Evolutionary conservation across 2,888 invertebrate species (phyloP).

Genomic region (Buathra laborator): DNA sequence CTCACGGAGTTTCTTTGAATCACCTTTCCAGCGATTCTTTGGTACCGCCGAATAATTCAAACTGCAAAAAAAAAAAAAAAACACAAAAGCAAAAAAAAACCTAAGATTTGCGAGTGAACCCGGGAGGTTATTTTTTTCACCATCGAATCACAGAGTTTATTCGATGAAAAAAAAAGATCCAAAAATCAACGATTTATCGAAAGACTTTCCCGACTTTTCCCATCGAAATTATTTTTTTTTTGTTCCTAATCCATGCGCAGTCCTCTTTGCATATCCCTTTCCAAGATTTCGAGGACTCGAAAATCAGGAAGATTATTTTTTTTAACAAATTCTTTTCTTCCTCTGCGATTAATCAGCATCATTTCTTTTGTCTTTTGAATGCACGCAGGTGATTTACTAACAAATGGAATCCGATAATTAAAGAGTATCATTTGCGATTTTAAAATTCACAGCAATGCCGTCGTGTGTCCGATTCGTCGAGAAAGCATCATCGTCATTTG

Average conservation of each 20-base stretch:
- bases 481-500: conserved; percentile 10
- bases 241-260: background rate
- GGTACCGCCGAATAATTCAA: conserved; percentile 87
- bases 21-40: conserved; percentile 95
- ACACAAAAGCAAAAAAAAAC: background rate
- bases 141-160: conserved; percentile 45
- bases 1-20: conserved; percentile 94
- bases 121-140: conserved; percentile 51
- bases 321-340: background rate
- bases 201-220: conserved; percentile 16
- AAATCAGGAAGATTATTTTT: background rate
- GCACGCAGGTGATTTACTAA: conserved; percentile 8
- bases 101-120: conserved; percentile 75
- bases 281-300: conserved; percentile 38
- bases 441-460: background rate
- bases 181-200: conserved; percentile 19
- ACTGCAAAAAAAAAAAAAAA: conserved; percentile 58
- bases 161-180: conserved; percentile 7
- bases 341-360: conserved; percentile 33
- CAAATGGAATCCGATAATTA: background rate
- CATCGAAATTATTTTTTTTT: conserved; percentile 16
- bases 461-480: conserved; percentile 1
- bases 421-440: background rate
- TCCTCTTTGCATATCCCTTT: background rate
- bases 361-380: background rate